These are phyloP conservation scores for Pocillopora damicornis DNA, from an alignment of 64 coral and sea anemone genomes.

Conservation along the genomic window DNA sequence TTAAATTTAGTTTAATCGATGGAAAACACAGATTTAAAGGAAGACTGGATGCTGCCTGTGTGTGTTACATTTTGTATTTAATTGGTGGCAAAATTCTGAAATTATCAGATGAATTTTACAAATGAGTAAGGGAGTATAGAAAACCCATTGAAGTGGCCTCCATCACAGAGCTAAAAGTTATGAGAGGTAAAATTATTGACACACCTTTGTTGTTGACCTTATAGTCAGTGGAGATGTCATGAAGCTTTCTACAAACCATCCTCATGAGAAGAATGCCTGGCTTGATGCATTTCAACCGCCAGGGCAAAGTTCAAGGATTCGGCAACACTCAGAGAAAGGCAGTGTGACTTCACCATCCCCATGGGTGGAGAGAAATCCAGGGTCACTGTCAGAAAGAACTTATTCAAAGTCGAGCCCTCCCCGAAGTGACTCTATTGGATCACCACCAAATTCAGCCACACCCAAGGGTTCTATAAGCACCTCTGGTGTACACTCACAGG, in stretches of 20 bases:
- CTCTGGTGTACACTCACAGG: slow-evolving; percentile 47
- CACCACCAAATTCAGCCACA: slow-evolving; percentile 60
- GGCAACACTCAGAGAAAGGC: slow-evolving; percentile 22
- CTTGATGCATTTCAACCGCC: slow-evolving; percentile 65
- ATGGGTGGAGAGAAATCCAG: slow-evolving; percentile 67
- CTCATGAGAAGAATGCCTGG: slow-evolving; percentile 90
- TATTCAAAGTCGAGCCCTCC: slow-evolving; percentile 71
- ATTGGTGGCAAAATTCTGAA: too few relatives aligned
- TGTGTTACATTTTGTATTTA: too few relatives aligned
- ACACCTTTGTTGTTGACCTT: background rate
- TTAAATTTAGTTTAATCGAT: too few relatives aligned
- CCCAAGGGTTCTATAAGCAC: slow-evolving; percentile 69
- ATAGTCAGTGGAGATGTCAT: slow-evolving; percentile 76
- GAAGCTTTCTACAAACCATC: slow-evolving; percentile 88
- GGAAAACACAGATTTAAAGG: too few relatives aligned
- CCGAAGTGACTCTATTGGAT: slow-evolving; percentile 64
- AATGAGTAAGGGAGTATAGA: too few relatives aligned
- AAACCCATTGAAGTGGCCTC: too few relatives aligned
- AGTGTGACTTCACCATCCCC: slow-evolving; percentile 38
- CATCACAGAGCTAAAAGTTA: too few relatives aligned
- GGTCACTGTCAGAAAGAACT: slow-evolving; percentile 45
- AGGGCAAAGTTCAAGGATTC: slow-evolving; percentile 47
- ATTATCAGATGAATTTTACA: too few relatives aligned
- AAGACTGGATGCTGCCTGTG: too few relatives aligned
- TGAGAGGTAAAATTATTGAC: background rate